Conservation (phyloP, 2,888 invertebrate genomes). For the Amaurobius ferox region DNA sequence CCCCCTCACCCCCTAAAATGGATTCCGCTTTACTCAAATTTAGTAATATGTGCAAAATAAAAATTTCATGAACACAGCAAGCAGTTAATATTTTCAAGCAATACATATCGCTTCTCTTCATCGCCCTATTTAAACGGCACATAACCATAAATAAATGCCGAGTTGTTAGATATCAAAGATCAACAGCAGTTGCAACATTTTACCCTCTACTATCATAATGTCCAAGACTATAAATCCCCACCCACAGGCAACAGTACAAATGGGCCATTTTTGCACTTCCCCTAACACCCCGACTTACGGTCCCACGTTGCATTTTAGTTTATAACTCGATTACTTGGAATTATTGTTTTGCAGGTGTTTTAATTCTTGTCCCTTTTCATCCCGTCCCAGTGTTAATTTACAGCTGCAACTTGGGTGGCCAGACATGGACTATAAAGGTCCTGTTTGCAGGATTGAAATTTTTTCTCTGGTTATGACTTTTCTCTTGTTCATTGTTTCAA, state of each 20-base stretch:
- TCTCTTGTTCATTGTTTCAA: constrained; percentile 36
- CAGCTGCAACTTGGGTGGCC: constrained; percentile 57
- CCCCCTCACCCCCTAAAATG: no score
- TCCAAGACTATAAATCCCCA: constrained; percentile 45
- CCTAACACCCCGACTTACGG: constrained; percentile 18
- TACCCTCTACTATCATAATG: not conserved
- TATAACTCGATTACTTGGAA: constrained; percentile 62
- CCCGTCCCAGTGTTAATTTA: constrained; percentile 52
- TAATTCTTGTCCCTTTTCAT: constrained; percentile 46
- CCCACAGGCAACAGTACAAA: constrained; percentile 23
- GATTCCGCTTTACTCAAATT: no score
- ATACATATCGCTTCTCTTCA: no score
- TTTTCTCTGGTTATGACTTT: constrained; percentile 38
- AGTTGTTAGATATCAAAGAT: no score
- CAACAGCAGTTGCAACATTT: no score
- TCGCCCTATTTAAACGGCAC: no score
- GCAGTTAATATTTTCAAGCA: no score
- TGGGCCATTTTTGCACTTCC: constrained; percentile 43
- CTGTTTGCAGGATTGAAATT: constrained; percentile 17
- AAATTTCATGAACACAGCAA: no score
- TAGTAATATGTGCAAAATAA: no score
- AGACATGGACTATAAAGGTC: constrained; percentile 18
- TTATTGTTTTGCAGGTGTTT: constrained; percentile 63
- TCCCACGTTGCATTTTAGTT: constrained; percentile 14
- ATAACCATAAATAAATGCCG: no score